Conservation (phyloP, 2,888 invertebrate species). For the Prosopocoilus inquinatus region DNA sequence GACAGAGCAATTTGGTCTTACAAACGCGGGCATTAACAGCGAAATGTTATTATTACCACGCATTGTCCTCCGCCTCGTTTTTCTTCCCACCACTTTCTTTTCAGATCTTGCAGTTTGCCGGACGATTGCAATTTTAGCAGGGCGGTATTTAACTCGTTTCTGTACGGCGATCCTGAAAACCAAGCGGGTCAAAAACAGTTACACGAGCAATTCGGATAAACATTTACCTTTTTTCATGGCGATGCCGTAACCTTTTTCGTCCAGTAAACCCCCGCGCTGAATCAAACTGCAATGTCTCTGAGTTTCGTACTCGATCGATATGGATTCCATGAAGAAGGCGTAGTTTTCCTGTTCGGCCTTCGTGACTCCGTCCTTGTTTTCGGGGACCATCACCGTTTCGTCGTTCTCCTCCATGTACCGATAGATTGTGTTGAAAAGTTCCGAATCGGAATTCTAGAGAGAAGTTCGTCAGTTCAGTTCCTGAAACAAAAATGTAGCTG, state of each 20-base stretch:
- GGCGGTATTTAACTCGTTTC: constrained; percentile 66
- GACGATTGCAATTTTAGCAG: constrained; percentile 83
- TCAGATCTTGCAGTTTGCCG: constrained; percentile 73
- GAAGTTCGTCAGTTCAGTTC: background rate
- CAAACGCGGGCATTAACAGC: too few relatives aligned
- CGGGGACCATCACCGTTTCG: constrained; percentile 51
- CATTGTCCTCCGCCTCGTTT: constrained; percentile 67
- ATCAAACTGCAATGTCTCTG: constrained; percentile 75
- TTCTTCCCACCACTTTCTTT: constrained; percentile 89
- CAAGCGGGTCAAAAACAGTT: background rate
- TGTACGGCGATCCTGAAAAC: constrained; percentile 48
- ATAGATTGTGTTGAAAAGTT: constrained; percentile 78
- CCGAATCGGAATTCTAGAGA: constrained; percentile 65
- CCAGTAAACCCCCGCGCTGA: constrained; percentile 70
- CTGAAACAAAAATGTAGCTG: background rate
- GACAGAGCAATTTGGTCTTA: too few relatives aligned
- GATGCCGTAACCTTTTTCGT: constrained; percentile 84
- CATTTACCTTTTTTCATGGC: constrained; percentile 81
- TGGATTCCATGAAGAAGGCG: constrained; percentile 89
- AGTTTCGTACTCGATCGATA: constrained; percentile 81
- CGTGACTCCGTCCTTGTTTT: constrained; percentile 67
- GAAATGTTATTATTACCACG: constrained; percentile 46
- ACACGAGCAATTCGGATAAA: constrained; percentile 26
- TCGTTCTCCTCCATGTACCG: constrained; percentile 71
- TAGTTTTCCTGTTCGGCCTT: constrained; percentile 56